phyloP scores from a whole-genome alignment of 2,888 invertebrate genomes.

The Maniola hyperantus region DNA sequence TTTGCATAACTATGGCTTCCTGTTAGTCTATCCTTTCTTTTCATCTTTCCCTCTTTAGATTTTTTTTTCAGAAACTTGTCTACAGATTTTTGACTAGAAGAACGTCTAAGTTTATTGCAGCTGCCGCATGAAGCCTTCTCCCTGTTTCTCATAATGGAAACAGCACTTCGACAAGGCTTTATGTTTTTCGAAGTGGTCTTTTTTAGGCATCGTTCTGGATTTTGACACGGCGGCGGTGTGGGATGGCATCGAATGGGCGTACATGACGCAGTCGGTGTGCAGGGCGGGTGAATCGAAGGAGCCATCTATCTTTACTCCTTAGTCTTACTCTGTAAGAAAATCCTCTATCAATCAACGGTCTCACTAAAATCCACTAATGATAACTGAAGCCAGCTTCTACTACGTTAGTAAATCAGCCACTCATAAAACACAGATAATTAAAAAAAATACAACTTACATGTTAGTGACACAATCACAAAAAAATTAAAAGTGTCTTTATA shows the following conservation, averaged over 20 bases:
- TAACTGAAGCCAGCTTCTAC: conserved; percentile 23
- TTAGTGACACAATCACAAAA: not conserved
- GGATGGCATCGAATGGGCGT: conserved; percentile 67
- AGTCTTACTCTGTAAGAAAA: conserved; percentile 52
- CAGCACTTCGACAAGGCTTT: conserved; percentile 66
- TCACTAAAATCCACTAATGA: conserved; percentile 38
- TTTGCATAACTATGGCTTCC: conserved; percentile 56
- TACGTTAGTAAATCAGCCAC: conserved; percentile 13
- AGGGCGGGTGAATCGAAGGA: conserved; percentile 67
- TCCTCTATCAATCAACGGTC: conserved; percentile 21
- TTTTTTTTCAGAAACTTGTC: conserved; percentile 61
- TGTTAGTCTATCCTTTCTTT: conserved; percentile 53
- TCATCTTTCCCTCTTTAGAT: conserved; percentile 58
- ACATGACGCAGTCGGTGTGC: conserved; percentile 69
- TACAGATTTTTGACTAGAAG: conserved; percentile 45
- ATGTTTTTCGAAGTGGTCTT: conserved; percentile 58
- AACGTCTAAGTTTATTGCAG: conserved; percentile 56
- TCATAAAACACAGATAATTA: not conserved
- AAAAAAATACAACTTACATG: conserved; percentile 3
- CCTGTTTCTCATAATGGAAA: conserved; percentile 64
- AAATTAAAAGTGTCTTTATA: not conserved
- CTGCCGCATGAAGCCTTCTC: conserved; percentile 50
- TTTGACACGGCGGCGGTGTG: conserved; percentile 61
- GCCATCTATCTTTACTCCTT: conserved; percentile 50
- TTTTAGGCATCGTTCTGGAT: conserved; percentile 65